Percentiles rank a stretch among this genome's conserved stretches.
phyloP scores from a whole-genome alignment of 2,113 vertebrate species.

The Oncorhynchus gorbuscha region DNA sequence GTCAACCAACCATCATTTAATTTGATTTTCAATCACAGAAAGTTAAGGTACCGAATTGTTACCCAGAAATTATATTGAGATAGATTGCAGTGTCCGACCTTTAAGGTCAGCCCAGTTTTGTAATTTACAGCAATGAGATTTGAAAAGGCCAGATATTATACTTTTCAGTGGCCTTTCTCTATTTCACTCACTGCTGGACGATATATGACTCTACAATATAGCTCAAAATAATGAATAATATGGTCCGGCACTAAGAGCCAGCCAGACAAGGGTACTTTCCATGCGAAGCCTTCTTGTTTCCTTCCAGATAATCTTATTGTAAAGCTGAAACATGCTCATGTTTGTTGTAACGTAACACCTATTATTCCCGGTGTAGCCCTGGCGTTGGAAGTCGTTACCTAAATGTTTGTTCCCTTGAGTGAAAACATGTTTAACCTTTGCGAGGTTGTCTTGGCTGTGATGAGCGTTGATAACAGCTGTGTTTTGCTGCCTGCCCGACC shows the following conservation, averaged over 20 bases:
- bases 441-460: slow-evolving; percentile 4
- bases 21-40: too few relatives aligned
- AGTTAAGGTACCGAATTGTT: too few relatives aligned
- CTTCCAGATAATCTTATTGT: background rate
- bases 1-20: too few relatives aligned
- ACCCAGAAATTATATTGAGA: too few relatives aligned
- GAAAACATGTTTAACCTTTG: slow-evolving; percentile 37
- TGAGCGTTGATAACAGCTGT: slow-evolving; percentile 5
- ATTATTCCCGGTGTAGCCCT: background rate
- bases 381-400: background rate
- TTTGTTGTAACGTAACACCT: background rate
- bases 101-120: too few relatives aligned
- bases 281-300: background rate
- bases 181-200: background rate
- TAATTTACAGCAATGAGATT: too few relatives aligned
- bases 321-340: background rate
- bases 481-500: background rate
- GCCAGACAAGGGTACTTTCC: background rate
- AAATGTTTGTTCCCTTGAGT: slow-evolving; percentile 1
- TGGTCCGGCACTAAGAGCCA: background rate
- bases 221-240: background rate
- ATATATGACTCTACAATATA: background rate
- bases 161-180: background rate
- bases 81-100: too few relatives aligned
- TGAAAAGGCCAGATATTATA: too few relatives aligned